Percentiles rank a stretch among this genome's conserved stretches.
phyloP scores from a whole-genome alignment of 2,113 vertebrate species.

The Anhinga rufa region DNA sequence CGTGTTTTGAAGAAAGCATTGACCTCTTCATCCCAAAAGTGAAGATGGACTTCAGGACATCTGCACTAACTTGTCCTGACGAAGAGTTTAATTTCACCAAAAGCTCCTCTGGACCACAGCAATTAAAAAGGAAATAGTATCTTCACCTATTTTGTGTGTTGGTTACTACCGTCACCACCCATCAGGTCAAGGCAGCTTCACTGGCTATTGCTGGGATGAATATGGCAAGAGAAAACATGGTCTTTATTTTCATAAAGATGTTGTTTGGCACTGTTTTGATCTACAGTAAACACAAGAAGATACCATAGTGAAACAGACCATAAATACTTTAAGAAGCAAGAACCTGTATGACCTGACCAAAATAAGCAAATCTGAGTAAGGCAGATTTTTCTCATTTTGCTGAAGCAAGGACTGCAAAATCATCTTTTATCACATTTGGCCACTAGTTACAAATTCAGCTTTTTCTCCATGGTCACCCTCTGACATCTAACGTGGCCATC shows the following conservation, averaged over 20 bases:
- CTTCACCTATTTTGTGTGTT: not conserved
- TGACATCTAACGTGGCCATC: constrained; percentile 20
- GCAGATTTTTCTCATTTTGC: constrained; percentile 4
- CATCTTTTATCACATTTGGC: not conserved
- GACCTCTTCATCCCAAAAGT: not conserved
- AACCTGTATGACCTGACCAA: not conserved
- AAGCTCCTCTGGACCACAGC: not conserved
- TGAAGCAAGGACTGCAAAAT: not conserved
- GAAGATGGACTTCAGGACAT: not conserved
- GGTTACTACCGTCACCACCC: not conserved
- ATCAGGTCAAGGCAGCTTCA: not conserved
- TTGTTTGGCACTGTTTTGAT: not conserved
- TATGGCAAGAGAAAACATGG: not conserved
- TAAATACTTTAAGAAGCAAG: not conserved
- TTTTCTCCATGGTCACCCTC: not conserved
- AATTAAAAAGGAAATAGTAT: not conserved
- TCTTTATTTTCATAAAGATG: not conserved
- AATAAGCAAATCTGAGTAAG: not conserved
- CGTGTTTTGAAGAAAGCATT: not conserved
- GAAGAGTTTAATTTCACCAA: not conserved
- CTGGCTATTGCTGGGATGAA: not conserved
- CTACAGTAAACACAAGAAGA: not conserved
- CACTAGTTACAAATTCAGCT: constrained; percentile 3
- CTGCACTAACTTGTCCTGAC: not conserved
- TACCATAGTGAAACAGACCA: not conserved